Conservation (phyloP, 2,797 vertebrate species). For the Myotis planiceps region DNA sequence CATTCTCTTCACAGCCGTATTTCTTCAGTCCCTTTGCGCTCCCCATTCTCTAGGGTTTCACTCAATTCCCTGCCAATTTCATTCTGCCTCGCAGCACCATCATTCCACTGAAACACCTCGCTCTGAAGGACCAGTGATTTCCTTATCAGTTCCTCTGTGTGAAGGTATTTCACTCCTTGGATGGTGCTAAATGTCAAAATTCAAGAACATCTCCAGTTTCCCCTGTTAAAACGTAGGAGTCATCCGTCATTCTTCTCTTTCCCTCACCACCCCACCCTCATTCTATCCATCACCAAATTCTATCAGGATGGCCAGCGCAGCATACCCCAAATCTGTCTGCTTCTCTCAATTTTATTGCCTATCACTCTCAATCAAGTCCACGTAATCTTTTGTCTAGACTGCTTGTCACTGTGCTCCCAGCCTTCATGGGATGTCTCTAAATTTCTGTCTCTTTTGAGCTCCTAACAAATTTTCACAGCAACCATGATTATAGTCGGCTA, state of each 20-base stretch:
- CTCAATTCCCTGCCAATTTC: background rate
- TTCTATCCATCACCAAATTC: background rate
- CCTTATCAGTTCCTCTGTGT: background rate
- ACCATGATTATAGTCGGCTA: too few species aligned
- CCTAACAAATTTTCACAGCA: background rate
- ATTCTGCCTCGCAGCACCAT: background rate
- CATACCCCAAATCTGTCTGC: background rate
- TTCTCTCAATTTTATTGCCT: background rate
- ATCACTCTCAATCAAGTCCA: background rate
- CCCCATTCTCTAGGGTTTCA: background rate
- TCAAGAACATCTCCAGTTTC: background rate
- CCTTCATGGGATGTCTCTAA: background rate
- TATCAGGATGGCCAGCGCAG: rapidly evolving
- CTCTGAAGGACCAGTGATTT: background rate
- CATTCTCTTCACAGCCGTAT: background rate
- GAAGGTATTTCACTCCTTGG: background rate
- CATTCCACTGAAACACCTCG: background rate
- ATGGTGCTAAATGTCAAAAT: background rate
- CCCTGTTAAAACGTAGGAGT: background rate
- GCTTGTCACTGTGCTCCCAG: background rate
- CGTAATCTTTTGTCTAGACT: background rate
- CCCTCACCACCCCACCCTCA: background rate
- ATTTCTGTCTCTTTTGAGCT: background rate
- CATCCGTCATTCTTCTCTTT: background rate
- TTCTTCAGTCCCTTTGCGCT: background rate